Conservation (phyloP, 2,888 invertebrate species). For the Rhodophaea formosa region DNA sequence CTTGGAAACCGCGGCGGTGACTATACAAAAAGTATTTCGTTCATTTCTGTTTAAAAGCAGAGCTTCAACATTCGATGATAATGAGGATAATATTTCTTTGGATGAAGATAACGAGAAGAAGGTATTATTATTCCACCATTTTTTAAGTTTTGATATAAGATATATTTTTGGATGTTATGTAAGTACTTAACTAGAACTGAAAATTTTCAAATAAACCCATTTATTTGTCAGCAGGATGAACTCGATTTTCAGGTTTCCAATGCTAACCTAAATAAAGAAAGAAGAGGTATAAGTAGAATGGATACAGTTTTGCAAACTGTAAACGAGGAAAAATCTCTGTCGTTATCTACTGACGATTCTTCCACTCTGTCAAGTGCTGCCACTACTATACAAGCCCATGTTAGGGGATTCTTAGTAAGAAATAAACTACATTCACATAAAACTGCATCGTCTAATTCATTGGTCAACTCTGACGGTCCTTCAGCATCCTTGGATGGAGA, state of each 20-base stretch:
- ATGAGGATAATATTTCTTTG: conserved; percentile 49
- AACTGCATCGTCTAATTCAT: conserved; percentile 60
- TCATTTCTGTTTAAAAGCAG: conserved; percentile 72
- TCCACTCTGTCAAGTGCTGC: conserved; percentile 80
- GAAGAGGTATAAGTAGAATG: conserved; percentile 68
- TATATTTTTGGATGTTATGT: too few species aligned
- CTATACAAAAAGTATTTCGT: conserved; percentile 81
- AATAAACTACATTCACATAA: conserved; percentile 71
- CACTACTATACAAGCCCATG: conserved; percentile 85
- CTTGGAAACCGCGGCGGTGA: conserved; percentile 76
- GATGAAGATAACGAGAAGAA: conserved; percentile 49
- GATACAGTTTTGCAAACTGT: conserved; percentile 75
- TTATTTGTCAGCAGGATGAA: conserved; percentile 44
- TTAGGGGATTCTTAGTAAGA: conserved; percentile 84
- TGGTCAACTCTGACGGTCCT: conserved; percentile 58
- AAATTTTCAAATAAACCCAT: background rate
- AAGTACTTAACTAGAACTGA: too few species aligned
- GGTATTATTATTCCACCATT: conserved; percentile 32
- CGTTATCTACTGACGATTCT: conserved; percentile 74
- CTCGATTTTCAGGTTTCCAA: conserved; percentile 38
- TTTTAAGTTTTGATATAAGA: too few species aligned
- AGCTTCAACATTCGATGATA: conserved; percentile 68
- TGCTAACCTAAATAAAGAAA: conserved; percentile 51
- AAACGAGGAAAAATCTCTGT: conserved; percentile 76
- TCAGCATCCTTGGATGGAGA: conserved; percentile 59